Evolutionary conservation across 1,140 invertebrate genomes (phyloP), one percentile per base, ranked within the genome.

Genomic region (Babylonia areolata): DNA sequence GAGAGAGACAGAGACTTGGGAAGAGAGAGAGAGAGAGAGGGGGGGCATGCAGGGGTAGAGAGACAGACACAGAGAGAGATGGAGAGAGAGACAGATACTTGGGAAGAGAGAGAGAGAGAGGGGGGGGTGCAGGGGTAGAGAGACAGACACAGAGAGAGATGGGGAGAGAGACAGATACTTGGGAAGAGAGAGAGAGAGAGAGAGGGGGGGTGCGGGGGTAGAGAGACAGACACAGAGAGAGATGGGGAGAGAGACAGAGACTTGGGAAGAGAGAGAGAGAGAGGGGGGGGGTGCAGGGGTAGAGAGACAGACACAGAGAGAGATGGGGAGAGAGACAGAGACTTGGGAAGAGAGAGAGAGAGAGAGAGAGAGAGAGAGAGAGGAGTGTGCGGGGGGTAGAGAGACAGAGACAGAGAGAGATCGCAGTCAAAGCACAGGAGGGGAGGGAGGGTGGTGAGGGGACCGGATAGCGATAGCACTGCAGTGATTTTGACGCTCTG

Each of bases 201-300:
- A 75, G 69, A 75, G 3, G 58, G 69, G 69, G 75, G 64, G 42
- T 64, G 35, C n/a, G n/a, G n/a, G n/a, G n/a, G n/a, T n/a, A n/a
- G n/a, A n/a, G n/a, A n/a, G n/a, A n/a, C n/a, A n/a, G n/a, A n/a
- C n/a, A n/a, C n/a, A n/a, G n/a, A n/a, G n/a, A n/a, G n/a, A n/a
- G n/a, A n/a, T n/a, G n/a, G 83, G 75, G 83, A 42, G 71, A 40
- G 39, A 75, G 39, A 84, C 3, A 84, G 54, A 71, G 82, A 84
- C n/a, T n/a, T n/a, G n/a, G n/a, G n/a, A n/a, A n/a, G n/a, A n/a
- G n/a, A n/a, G n/a, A n/a, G n/a, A n/a, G n/a, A n/a, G n/a, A n/a
- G n/a, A n/a, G n/a, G n/a, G n/a, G n/a, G n/a, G n/a, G n/a, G n/a
- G n/a, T n/a, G 82, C 20, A 35, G 39, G 82, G 71, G 82, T 37